Conservation (phyloP, 2,113 vertebrate genomes). For the Tragulus kanchil region DNA sequence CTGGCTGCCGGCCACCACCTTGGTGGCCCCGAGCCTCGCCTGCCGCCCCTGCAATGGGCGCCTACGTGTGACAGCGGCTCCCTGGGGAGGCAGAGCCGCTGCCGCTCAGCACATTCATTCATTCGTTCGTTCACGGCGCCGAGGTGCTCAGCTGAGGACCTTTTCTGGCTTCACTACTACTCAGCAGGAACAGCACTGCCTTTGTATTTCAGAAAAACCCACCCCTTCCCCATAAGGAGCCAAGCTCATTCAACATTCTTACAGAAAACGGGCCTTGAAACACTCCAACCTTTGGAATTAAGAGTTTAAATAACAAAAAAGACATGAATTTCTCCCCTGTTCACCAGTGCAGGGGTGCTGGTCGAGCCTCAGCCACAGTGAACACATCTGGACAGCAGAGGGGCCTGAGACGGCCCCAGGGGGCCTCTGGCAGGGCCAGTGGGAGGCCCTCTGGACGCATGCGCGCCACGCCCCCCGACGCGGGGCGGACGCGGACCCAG, state of each 20-base stretch:
- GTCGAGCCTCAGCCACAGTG: background rate
- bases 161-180: background rate
- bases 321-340: background rate
- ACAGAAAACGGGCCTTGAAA: background rate
- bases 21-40: background rate
- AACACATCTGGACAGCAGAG: background rate
- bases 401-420: background rate
- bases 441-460: rapidly evolving
- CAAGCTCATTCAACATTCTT: background rate
- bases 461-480: rapidly evolving
- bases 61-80: rapidly evolving
- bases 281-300: conserved; percentile 19
- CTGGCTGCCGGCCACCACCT: background rate
- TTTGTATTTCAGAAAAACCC: background rate
- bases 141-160: rapidly evolving
- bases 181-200: rapidly evolving
- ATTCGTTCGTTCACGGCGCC: rapidly evolving
- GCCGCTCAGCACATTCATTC: rapidly evolving
- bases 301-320: conserved; percentile 15
- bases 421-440: background rate
- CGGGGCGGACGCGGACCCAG: background rate
- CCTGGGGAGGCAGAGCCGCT: rapidly evolving
- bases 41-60: rapidly evolving
- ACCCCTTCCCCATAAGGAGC: rapidly evolving
- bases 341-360: background rate